Evolutionary conservation across 2,888 invertebrate species (phyloP).

Genomic region (Euclidia mi): DNA sequence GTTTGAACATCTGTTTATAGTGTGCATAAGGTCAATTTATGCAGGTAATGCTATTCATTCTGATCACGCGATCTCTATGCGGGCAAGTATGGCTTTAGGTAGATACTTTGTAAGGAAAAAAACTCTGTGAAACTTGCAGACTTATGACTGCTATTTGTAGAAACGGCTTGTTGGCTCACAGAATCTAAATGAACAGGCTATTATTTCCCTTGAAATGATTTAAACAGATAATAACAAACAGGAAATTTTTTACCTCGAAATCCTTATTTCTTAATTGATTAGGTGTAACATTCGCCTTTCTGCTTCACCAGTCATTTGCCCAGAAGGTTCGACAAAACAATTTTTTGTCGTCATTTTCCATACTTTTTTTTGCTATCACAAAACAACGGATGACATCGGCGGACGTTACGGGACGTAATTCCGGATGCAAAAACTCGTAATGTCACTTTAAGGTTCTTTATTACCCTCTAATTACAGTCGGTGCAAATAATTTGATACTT

Average conservation of each 20-base stretch:
- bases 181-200: conserved; percentile 19
- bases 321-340: conserved; percentile 37
- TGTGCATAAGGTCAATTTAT: conserved; percentile 34
- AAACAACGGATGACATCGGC: conserved; percentile 62
- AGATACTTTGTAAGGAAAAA: conserved; percentile 35
- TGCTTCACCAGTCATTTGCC: conserved; percentile 27
- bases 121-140: conserved; percentile 27
- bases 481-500: conserved; percentile 39
- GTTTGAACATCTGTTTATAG: conserved; percentile 8
- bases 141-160: conserved; percentile 22
- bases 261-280: conserved; percentile 10
- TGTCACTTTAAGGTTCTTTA: conserved; percentile 44
- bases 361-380: conserved; percentile 43
- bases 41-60: conserved; percentile 44
- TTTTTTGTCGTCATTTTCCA: conserved; percentile 35
- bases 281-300: conserved; percentile 10
- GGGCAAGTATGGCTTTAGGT: conserved; percentile 34
- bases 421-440: conserved; percentile 59
- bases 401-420: conserved; percentile 68
- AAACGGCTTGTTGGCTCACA: conserved; percentile 17
- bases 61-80: conserved; percentile 47
- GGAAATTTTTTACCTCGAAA: background rate
- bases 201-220: no score
- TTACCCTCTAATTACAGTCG: conserved; percentile 4
- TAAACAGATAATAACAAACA: no score